These are phyloP conservation scores for Ornithorhynchus anatinus DNA, from an alignment of 2,113 vertebrate species.

Conservation along the genomic window DNA sequence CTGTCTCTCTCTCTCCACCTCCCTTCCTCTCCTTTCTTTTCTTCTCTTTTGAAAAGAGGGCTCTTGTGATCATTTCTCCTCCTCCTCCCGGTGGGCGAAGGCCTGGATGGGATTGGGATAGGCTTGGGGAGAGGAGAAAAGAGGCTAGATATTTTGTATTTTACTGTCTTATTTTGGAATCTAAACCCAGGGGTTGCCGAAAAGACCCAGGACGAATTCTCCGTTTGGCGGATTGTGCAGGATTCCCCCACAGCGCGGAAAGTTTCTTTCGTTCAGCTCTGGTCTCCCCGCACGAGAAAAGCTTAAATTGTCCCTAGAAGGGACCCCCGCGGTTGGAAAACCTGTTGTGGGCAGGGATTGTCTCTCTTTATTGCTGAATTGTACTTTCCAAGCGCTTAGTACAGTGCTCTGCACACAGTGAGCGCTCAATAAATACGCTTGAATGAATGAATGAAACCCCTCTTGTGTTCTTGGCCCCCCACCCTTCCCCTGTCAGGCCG, in stretches of 20 bases:
- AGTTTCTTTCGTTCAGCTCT: slow-evolving; percentile 34
- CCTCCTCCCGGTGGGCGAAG: slow-evolving; percentile 44
- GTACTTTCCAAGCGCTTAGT: too few relatives aligned
- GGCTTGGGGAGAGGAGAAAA: too few relatives aligned
- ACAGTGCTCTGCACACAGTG: too few relatives aligned
- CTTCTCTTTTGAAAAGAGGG: slow-evolving; percentile 24
- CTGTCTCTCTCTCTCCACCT: neutral
- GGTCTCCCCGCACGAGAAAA: neutral
- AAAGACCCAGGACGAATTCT: slow-evolving; percentile 34
- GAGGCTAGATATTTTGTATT: too few relatives aligned
- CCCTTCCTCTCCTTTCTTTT: neutral
- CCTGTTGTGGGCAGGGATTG: too few relatives aligned
- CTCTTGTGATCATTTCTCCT: slow-evolving; percentile 64
- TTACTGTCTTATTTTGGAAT: too few relatives aligned
- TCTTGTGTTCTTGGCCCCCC: neutral
- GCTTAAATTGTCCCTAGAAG: neutral
- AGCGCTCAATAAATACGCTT: too few relatives aligned
- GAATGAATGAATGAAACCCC: neutral
- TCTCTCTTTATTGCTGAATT: too few relatives aligned
- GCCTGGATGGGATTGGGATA: too few relatives aligned
- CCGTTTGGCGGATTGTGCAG: slow-evolving; percentile 54
- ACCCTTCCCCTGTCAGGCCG: neutral
- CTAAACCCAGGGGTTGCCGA: slow-evolving; percentile 60
- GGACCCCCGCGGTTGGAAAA: slow-evolving; percentile 24
- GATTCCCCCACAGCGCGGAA: slow-evolving; percentile 43